A percentile compares a stretch with the other conserved stretches of the same genome.
Conservation (phyloP, 2,113 vertebrate species). For the Morone saxatilis region DNA sequence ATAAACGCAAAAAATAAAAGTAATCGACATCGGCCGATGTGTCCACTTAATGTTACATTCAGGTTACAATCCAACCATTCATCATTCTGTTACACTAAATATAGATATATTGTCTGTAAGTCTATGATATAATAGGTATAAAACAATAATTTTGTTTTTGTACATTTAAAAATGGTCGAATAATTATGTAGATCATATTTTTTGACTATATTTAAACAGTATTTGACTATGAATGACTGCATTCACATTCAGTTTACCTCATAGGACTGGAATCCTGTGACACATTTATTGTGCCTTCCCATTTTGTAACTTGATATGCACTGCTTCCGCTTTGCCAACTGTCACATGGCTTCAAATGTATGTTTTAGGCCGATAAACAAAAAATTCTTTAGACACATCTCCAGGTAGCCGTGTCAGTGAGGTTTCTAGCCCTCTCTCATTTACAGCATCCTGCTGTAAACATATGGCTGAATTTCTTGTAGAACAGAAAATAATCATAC, state of each 20-base stretch:
- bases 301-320: conserved; percentile 5
- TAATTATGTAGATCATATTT: neutral
- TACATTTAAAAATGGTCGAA: neutral
- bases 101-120: too few species aligned
- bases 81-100: neutral
- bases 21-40: too few species aligned
- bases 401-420: too few species aligned
- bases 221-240: neutral
- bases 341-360: conserved; percentile 49
- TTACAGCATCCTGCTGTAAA: too few species aligned
- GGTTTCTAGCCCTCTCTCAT: too few species aligned
- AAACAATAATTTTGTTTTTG: neutral
- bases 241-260: neutral
- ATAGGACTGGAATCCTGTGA: neutral
- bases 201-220: neutral
- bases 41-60: neutral
- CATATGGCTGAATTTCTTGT: too few species aligned
- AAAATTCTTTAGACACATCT: too few species aligned
- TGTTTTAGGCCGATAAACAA: conserved; percentile 27
- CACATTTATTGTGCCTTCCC: conserved; percentile 9
- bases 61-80: neutral
- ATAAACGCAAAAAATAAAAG: too few species aligned
- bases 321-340: conserved; percentile 42
- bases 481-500: too few species aligned
- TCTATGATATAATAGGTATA: too few species aligned